Evolutionary conservation across 2,113 vertebrate species (phyloP).

Genomic region (Proterorhinus semilunaris): DNA sequence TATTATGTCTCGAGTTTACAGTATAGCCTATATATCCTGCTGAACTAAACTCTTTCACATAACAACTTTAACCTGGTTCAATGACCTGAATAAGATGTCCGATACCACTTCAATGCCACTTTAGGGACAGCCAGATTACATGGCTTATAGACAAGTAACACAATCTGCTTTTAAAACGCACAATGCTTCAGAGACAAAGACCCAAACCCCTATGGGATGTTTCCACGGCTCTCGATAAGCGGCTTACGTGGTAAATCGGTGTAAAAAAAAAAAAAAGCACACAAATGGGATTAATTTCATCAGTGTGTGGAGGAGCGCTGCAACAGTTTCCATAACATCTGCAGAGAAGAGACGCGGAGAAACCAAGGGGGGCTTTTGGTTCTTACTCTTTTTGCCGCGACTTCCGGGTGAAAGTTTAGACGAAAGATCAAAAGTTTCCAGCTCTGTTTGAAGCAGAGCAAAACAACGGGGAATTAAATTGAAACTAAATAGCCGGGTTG

Average conservation of each 20-base stretch:
- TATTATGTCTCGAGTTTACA: too few species aligned
- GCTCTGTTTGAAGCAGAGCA: too few species aligned
- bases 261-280: neutral
- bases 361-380: neutral
- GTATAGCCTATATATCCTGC: too few species aligned
- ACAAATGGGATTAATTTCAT: conserved; percentile 1
- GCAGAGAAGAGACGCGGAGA: neutral
- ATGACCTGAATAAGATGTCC: neutral
- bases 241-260: neutral
- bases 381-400: neutral
- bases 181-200: neutral
- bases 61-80: too few species aligned
- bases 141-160: neutral
- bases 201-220: neutral
- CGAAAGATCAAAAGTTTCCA: neutral
- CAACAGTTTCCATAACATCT: neutral
- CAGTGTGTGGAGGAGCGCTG: neutral
- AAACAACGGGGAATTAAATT: too few species aligned
- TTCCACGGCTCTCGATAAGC: neutral
- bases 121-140: neutral
- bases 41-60: too few species aligned
- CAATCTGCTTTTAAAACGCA: neutral
- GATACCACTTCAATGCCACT: neutral
- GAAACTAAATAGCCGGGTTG: too few species aligned
- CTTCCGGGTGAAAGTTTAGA: neutral